Percentiles rank a stretch among this genome's conserved stretches.
These are phyloP conservation scores for Microcebus griseorufus DNA, from an alignment of 2,113 vertebrate species.

Conservation along the genomic window DNA sequence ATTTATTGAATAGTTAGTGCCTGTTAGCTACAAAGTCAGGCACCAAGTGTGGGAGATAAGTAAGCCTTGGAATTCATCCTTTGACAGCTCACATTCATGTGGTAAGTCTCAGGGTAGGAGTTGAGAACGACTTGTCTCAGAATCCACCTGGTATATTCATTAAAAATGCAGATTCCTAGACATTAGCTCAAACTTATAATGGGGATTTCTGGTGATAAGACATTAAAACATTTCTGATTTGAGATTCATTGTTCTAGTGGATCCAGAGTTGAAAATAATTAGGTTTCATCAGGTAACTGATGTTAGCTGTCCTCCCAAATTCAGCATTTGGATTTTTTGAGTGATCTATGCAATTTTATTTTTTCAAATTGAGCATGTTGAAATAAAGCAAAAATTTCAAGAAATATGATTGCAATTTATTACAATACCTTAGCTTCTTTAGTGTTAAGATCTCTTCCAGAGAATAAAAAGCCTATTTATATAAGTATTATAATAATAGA, in stretches of 20 bases:
- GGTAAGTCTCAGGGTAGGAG: neutral
- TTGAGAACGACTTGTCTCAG: neutral
- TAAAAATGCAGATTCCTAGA: neutral
- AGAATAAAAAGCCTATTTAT: neutral
- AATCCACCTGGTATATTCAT: neutral
- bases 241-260: neutral
- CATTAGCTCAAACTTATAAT: neutral
- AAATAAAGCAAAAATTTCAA: constrained; percentile 12
- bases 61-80: neutral
- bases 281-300: neutral
- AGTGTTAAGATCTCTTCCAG: neutral
- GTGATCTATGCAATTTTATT: neutral
- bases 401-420: neutral
- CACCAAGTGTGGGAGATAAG: neutral
- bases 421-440: neutral
- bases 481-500: neutral
- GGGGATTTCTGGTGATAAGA: neutral
- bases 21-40: neutral
- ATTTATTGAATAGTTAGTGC: neutral
- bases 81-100: neutral
- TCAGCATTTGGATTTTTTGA: neutral
- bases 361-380: neutral
- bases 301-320: neutral
- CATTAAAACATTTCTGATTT: neutral
- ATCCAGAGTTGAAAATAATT: neutral